Evolutionary conservation across 1,140 invertebrate genomes (phyloP).

Genomic region (Diabrotica virgifera): DNA sequence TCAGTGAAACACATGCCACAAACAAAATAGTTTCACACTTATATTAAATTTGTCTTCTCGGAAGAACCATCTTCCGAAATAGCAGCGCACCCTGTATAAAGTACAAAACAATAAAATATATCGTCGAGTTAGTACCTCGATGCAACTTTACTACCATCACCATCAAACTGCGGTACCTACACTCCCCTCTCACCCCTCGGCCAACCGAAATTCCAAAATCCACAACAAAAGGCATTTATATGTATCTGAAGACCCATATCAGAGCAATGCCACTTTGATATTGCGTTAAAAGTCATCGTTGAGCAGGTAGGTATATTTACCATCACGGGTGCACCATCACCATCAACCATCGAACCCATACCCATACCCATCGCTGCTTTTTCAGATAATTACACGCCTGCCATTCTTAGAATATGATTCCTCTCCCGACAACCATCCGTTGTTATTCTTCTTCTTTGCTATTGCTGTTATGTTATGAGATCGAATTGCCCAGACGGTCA

Average conservation of each 20-base stretch:
- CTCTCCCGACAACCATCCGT: background rate
- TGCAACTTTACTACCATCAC: background rate
- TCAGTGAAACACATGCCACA: no score
- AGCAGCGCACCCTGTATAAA: no score
- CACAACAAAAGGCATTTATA: conserved; percentile 44
- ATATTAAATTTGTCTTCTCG: no score
- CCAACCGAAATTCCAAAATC: conserved; percentile 11
- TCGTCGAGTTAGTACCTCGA: no score
- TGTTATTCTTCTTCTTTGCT: background rate
- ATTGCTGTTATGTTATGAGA: background rate
- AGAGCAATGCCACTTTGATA: conserved; percentile 46
- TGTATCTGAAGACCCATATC: conserved; percentile 42
- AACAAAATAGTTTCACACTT: no score
- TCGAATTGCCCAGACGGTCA: background rate
- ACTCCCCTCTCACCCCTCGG: background rate
- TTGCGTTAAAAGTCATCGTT: conserved; percentile 47
- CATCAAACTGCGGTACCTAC: background rate
- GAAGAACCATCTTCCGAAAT: no score
- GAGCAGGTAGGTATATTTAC: conserved; percentile 10
- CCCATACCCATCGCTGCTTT: conserved; percentile 23
- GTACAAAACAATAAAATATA: no score
- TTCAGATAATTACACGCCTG: conserved; percentile 38
- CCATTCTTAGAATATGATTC: conserved; percentile 34
- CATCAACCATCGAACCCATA: conserved; percentile 37
- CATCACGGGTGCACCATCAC: background rate